Conservation (phyloP, 2,888 invertebrate species). For the Stenodera caucasica region DNA sequence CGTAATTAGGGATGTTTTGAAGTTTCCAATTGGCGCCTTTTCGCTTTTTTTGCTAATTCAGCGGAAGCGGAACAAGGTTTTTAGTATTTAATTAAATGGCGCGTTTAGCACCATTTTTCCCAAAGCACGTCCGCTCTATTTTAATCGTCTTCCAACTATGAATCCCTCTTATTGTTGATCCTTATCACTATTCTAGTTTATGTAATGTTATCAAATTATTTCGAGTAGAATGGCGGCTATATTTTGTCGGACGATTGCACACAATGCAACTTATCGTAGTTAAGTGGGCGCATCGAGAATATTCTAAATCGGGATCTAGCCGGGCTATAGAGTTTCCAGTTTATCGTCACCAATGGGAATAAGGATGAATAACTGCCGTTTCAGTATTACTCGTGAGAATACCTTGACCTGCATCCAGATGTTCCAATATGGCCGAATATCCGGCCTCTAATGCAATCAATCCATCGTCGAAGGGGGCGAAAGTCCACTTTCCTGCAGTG, state of each 20-base stretch:
- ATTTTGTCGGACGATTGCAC: conserved; percentile 9
- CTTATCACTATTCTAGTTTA: too few relatives aligned
- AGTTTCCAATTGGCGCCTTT: too few relatives aligned
- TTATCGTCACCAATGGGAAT: conserved; percentile 22
- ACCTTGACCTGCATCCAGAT: conserved; percentile 22
- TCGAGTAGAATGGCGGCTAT: too few relatives aligned
- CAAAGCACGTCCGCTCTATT: neutral
- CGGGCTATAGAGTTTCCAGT: conserved; percentile 12
- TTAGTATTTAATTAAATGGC: conserved; percentile 20
- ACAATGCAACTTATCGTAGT: conserved; percentile 20
- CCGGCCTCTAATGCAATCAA: conserved; percentile 13
- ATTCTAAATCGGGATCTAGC: neutral
- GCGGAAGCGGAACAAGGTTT: neutral
- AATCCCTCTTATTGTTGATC: neutral
- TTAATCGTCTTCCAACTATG: conserved; percentile 4
- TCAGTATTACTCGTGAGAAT: conserved; percentile 18
- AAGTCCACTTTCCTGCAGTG: too few relatives aligned
- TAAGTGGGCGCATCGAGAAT: conserved; percentile 19
- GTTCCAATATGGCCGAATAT: conserved; percentile 18
- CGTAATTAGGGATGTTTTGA: neutral
- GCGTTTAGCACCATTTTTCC: conserved; percentile 15
- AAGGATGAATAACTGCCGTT: conserved; percentile 26
- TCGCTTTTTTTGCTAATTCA: conserved; percentile 3
- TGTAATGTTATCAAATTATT: too few relatives aligned
- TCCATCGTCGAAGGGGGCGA: neutral